phyloP scores from a whole-genome alignment of 2,888 invertebrate genomes.

The Syrista parreyssii region DNA sequence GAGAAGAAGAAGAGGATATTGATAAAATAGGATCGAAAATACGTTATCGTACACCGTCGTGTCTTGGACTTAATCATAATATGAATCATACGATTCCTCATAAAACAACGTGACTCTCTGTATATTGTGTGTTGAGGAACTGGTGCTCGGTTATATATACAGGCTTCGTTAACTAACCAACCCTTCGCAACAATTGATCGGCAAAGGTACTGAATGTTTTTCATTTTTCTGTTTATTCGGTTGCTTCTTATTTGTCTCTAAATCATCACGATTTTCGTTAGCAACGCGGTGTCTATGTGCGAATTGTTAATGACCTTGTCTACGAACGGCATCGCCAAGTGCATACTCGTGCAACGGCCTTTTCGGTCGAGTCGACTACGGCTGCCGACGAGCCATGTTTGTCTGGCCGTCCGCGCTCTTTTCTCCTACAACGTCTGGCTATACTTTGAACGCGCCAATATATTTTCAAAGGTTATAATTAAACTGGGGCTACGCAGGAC shows the following conservation, averaged over 20 bases:
- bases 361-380: neutral
- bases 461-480: neutral
- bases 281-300: neutral
- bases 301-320: neutral
- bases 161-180: neutral
- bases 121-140: neutral
- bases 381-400: neutral
- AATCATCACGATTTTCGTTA: neutral
- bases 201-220: neutral
- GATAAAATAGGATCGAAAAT: neutral
- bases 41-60: neutral
- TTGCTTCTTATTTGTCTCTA: neutral
- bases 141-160: neutral
- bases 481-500: neutral
- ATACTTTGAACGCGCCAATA: neutral
- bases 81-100: neutral
- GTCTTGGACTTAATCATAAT: neutral
- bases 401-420: neutral
- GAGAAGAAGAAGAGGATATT: neutral
- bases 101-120: neutral
- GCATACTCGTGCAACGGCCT: neutral
- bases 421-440: neutral
- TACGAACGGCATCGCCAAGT: neutral
- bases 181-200: neutral
- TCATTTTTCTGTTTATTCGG: neutral